Conservation (phyloP, 1,140 invertebrate species). For the Papilio glaucus region DNA sequence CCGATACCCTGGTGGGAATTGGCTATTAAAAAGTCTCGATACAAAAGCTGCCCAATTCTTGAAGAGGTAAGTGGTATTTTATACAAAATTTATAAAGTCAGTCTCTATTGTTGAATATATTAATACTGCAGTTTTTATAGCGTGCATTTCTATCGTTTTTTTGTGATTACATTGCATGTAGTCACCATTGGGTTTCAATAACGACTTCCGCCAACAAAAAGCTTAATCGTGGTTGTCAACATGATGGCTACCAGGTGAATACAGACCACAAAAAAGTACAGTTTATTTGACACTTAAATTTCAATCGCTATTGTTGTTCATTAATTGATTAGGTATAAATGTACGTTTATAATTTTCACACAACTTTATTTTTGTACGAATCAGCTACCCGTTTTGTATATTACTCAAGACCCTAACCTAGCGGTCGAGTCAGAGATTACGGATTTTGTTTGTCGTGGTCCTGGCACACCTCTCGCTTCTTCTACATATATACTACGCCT, state of each 20-base stretch:
- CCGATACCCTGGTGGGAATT: slow-evolving; percentile 93
- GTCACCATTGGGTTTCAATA: slow-evolving; percentile 30
- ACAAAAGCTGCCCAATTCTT: slow-evolving; percentile 88
- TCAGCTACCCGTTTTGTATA: no score
- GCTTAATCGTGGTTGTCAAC: slow-evolving; percentile 27
- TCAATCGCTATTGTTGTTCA: not conserved
- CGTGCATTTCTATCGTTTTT: slow-evolving; percentile 26
- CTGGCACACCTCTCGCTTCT: no score
- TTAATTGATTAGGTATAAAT: not conserved
- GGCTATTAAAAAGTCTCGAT: slow-evolving; percentile 89
- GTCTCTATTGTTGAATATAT: slow-evolving; percentile 4
- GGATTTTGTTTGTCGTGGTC: no score
- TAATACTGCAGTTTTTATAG: not conserved
- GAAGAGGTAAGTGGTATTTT: slow-evolving; percentile 80
- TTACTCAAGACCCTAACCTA: no score
- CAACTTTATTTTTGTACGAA: no score
- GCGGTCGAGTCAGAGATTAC: no score
- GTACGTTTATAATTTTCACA: no score
- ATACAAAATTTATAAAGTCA: slow-evolving; percentile 27
- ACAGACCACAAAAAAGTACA: slow-evolving; percentile 10
- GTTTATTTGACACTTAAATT: not conserved
- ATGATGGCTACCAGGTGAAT: slow-evolving; percentile 17
- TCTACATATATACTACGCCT: no score
- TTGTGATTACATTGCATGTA: slow-evolving; percentile 25
- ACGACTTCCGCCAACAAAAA: slow-evolving; percentile 29